phyloP scores from a whole-genome alignment of 2,888 invertebrate species.

The Hypena proboscidalis region DNA sequence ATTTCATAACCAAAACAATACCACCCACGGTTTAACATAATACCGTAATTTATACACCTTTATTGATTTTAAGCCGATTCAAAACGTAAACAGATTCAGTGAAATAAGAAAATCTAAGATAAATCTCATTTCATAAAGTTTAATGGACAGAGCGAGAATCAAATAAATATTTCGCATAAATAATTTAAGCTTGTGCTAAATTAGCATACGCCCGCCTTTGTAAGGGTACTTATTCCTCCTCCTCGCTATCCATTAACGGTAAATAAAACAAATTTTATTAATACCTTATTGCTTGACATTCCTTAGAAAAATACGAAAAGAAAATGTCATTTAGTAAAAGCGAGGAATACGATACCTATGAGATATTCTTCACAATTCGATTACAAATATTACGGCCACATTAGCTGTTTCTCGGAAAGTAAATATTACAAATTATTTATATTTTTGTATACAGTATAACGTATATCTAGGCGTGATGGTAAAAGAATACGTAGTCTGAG shows the following conservation, averaged over 20 bases:
- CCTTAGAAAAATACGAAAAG: conserved; percentile 24
- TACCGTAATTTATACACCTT: neutral
- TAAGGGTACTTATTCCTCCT: conserved; percentile 14
- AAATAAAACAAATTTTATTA: conserved; percentile 48
- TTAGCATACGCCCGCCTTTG: conserved; percentile 33
- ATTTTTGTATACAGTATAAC: too few species aligned
- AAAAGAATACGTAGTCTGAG: too few species aligned
- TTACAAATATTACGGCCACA: conserved; percentile 20
- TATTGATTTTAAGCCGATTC: neutral
- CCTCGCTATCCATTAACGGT: conserved; percentile 27
- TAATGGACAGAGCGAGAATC: conserved; percentile 33
- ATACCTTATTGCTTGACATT: conserved; percentile 43
- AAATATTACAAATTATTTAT: too few species aligned
- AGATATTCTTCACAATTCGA: conserved; percentile 25
- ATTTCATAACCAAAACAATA: too few species aligned
- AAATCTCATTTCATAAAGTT: conserved; percentile 27
- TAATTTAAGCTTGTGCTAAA: conserved; percentile 27
- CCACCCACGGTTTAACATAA: too few species aligned
- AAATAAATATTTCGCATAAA: conserved; percentile 32
- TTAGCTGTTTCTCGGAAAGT: conserved; percentile 9
- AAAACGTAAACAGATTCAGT: conserved; percentile 16
- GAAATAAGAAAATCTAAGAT: conserved; percentile 27
- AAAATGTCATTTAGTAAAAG: conserved; percentile 43
- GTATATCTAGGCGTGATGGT: too few species aligned
- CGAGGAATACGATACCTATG: conserved; percentile 23